Evolutionary conservation across 2,888 invertebrate species (phyloP), one percentile per base, ranked within the genome.

Genomic region (Cerceris ruficornis): DNA sequence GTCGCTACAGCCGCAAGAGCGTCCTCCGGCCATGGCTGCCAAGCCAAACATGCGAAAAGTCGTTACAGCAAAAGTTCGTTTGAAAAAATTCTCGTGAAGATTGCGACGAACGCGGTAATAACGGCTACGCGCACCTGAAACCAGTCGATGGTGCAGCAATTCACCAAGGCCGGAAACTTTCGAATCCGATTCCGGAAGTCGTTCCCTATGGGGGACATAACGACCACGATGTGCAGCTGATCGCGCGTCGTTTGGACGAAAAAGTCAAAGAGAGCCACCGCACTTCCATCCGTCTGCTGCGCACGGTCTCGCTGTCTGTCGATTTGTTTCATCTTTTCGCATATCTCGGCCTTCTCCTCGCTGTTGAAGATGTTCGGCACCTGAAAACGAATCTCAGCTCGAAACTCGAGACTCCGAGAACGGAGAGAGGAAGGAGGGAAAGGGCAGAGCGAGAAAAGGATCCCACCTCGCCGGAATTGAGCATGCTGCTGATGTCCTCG

Each of bases 131-230:
- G 14, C 8, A 94, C 94, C 94, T 97, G 98, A 92, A 98, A 97
- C 98, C 98, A 98, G 92, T 98, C 98, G 80, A 98, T 98, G 0
- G 98, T 98, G 90, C 98, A 98, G 91, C 98, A 98, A 91, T 98
- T 98, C 75, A 98, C 97, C 28, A 98, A 94, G 0, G 98, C 96
- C 0, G 98, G 98, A 91, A 98, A 98, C 92, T 98, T 98, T 69
- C 98, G 94, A 43, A 98, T 95, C 69, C 97, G 94, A 85, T 95
- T 96, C 62, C 97, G 94, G 89, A 98, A 95, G 7, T 96, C 95
- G 55, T 97, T 97, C 6, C 98, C 98, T 82, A 98, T 98, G 0
- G 96, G 98, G 14, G 97, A 98, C 97, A 98, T 98, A 1, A 97
- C 95, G 61, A 98, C 92, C 7, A 97, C 96, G 58, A 98, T 95